phyloP scores from a whole-genome alignment of 2,797 vertebrate genomes.

The Psittacula derbiana region DNA sequence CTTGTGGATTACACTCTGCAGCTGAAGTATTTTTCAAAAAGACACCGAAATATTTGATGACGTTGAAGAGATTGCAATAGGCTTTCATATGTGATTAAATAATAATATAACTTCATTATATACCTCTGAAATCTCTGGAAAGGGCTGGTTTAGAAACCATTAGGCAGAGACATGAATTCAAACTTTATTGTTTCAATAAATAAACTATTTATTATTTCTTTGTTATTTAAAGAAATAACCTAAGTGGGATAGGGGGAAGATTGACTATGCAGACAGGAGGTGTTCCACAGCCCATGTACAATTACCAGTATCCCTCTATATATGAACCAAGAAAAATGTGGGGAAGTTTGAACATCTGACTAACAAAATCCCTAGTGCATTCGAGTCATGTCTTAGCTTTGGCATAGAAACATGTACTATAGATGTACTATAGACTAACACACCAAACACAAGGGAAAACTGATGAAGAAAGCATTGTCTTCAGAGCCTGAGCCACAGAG shows the following conservation, averaged over 20 bases:
- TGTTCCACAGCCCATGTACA: not conserved
- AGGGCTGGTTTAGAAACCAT: not conserved
- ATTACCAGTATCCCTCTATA: not conserved
- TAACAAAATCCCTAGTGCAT: not conserved
- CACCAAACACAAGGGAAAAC: not conserved
- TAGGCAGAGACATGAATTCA: not conserved
- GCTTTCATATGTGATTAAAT: not conserved
- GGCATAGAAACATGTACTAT: not conserved
- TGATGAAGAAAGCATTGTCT: constrained; percentile 13
- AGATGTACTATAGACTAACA: not conserved
- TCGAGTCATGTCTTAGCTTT: not conserved
- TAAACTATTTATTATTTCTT: not conserved
- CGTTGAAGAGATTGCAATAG: not conserved
- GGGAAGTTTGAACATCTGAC: not conserved
- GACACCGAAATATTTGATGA: not conserved
- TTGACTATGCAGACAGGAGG: not conserved
- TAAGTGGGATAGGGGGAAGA: not conserved
- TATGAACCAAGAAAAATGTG: not conserved
- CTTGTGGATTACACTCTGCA: not conserved
- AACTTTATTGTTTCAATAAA: not conserved
- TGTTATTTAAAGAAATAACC: not conserved
- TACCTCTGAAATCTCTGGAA: not conserved
- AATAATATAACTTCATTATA: not conserved
- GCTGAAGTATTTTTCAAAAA: not conserved
- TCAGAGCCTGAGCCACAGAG: constrained; percentile 33